Base-by-base conservation (phyloP, 2,797 vertebrate genomes). In the Adrianichthys oophorus region DNA sequence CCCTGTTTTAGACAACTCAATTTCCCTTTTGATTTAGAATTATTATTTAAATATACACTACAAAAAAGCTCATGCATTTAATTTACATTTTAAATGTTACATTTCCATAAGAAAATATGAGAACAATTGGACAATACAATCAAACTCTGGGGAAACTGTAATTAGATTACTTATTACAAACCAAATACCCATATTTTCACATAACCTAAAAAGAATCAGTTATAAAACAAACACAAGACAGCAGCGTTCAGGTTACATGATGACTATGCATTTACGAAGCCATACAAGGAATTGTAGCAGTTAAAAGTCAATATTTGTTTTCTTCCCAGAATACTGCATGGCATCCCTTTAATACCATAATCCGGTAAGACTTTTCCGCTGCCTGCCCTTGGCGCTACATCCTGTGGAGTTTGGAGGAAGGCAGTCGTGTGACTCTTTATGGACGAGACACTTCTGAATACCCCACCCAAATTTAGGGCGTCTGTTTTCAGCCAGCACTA, bases 401-500 rank as follows among this genome's bases (percentile, higher is more conserved):
- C 69, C 75, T 81, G 72, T 65, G 56, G 70, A 80, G 79, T 74
- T 68, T 64, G 54, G 63, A 62, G 64, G 61, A 62, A 41, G 62
- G 54, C 70, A 63, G 48, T 49, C 46, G 63, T 41, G 41, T 24
- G 71, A 57, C 45, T 65, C 45, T 49, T 72, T 40, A 66, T 46
- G 45, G 70, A 68, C 60, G 64, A 62, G 48, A 37, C 32, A 37
- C 29, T 67, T 80, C 59, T 75, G 65, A 69, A 79, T 58, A 76
- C 57, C 68, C 70, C 74, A 77, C 69, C 82, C 85, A 85, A 70
- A 87, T 85, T 77, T 79, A 72, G 80, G 77, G 76, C 65, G 55
- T 80, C 75, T 85, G 80, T 76, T 74, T 76, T 70, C 71, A 71
- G 79, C 69, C 81, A 62, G 67, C 76, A 74, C 42, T 52, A 65